Evolutionary conservation across 1,140 invertebrate genomes (phyloP), one percentile per base, ranked within the genome.

Genomic region (Leguminivora glycinivorella): DNA sequence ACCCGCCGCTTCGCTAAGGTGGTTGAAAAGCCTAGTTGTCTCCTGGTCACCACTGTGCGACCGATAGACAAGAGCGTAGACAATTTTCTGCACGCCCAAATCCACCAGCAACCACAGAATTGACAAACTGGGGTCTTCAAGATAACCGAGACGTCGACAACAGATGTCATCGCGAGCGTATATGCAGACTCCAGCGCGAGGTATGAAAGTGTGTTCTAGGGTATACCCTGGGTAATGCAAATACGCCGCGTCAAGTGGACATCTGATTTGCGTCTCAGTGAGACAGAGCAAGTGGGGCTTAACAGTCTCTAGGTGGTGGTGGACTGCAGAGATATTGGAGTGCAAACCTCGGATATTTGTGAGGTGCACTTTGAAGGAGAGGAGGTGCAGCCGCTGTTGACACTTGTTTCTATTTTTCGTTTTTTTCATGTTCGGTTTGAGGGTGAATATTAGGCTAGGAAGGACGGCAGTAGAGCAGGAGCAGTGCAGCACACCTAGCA

Each of bases 181-280:
- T n/a, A n/a, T n/a, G n/a, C n/a, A n/a, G n/a, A n/a, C n/a, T n/a
- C n/a, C n/a, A n/a, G n/a, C n/a, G n/a, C n/a, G n/a, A n/a, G n/a
- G n/a, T n/a, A n/a, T n/a, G 22, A 76, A 80, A 26, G 56, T 70
- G 31, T 76, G 68, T 43, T 77, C 72, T 10, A 76, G 25, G 0
- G n/a, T 29, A n/a, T 76, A 79, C 0, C 72, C 70, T 3, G 75
- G 70, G 47, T 76, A 79, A 24, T 40, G 3, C 14, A 79, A 40
- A 40, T 79, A 79, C 7, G 73, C n/a, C 58, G 22, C 47, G 69
- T 66, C 70, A 47, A 22, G 67, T 17, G 68, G 75, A 70, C 47
- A 60, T 12, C 14, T 14, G n/a, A 75, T 75, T 34, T 72, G 71
- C 26, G 71, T 71, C 52, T 72, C 69, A 4, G 69, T 72, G 26